These are phyloP conservation scores for Phacellophora camtschatica DNA, from an alignment of 30 jellyfish, hydroid and myxozoan genomes.

Conservation along the genomic window DNA sequence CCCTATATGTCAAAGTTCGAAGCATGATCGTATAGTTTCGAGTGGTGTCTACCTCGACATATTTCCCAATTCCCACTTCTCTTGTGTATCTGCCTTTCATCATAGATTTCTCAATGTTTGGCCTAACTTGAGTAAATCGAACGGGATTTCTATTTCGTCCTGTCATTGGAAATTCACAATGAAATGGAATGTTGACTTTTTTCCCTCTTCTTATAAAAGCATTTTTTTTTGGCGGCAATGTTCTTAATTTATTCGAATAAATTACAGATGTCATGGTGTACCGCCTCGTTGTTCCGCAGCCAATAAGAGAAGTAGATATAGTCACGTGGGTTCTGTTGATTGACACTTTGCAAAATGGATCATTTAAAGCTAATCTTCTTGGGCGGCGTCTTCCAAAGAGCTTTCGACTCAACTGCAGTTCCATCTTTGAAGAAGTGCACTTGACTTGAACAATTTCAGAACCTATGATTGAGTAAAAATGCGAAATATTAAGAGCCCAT, in stretches of 20 bases:
- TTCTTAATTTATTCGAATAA: slow-evolving; percentile 63
- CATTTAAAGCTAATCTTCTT: slow-evolving; percentile 48
- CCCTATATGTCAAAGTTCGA: slow-evolving; percentile 21
- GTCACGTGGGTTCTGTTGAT: slow-evolving; percentile 73
- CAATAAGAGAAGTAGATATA: slow-evolving; percentile 48
- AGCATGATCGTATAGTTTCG: slow-evolving; percentile 53
- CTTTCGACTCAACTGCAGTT: slow-evolving; percentile 29
- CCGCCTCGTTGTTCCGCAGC: slow-evolving; percentile 75
- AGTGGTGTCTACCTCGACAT: slow-evolving; percentile 26
- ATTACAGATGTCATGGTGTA: slow-evolving; percentile 66
- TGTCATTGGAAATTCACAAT: slow-evolving; percentile 51
- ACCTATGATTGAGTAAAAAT: too few relatives aligned
- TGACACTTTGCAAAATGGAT: slow-evolving; percentile 67
- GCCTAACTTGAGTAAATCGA: slow-evolving; percentile 12
- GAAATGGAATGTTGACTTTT: slow-evolving; percentile 66
- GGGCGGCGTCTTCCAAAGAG: slow-evolving; percentile 47
- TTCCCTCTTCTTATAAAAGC: slow-evolving; percentile 59
- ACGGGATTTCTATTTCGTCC: slow-evolving; percentile 28
- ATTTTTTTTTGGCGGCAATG: slow-evolving; percentile 46
- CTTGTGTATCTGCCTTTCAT: slow-evolving; percentile 17
- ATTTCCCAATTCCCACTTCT: neutral
- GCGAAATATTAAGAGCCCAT: too few relatives aligned
- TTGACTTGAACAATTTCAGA: slow-evolving; percentile 48
- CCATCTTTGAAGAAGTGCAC: slow-evolving; percentile 54
- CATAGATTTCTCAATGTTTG: neutral